Conservation (phyloP, 2,888 invertebrate genomes). For the Ennomos fuscantarius region DNA sequence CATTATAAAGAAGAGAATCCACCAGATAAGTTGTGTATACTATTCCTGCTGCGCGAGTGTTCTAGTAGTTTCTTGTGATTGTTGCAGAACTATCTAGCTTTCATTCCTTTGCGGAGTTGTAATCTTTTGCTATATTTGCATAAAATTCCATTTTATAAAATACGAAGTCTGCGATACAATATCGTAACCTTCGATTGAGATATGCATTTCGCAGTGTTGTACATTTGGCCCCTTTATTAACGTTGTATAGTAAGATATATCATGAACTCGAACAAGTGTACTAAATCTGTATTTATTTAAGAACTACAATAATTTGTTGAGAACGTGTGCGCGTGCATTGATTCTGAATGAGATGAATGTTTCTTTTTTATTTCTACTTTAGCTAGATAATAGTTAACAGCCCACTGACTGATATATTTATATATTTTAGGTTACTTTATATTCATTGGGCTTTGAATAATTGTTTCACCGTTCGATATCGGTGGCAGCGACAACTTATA, state of each 20-base stretch:
- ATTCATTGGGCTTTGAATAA: constrained; percentile 59
- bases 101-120: constrained; percentile 38
- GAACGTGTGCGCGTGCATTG: constrained; percentile 31
- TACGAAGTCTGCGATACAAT: constrained; percentile 42
- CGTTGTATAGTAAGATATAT: constrained; percentile 72
- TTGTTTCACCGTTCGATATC: constrained; percentile 18
- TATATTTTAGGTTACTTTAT: constrained; percentile 70
- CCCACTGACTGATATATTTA: constrained; percentile 80
- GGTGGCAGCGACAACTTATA: constrained; percentile 14
- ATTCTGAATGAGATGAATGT: constrained; percentile 39
- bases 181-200: constrained; percentile 53
- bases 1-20: too few relatives aligned
- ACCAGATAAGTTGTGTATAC: too few relatives aligned
- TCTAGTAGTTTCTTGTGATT: neutral
- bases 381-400: constrained; percentile 64
- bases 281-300: constrained; percentile 53
- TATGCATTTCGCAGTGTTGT: constrained; percentile 69
- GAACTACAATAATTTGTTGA: constrained; percentile 32
- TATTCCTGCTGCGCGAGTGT: neutral
- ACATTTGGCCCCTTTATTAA: constrained; percentile 54
- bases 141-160: constrained; percentile 49
- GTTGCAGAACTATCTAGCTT: constrained; percentile 20
- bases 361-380: constrained; percentile 53
- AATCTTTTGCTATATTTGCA: constrained; percentile 31
- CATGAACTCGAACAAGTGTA: constrained; percentile 79